Conservation (phyloP, 2,113 vertebrate species). For the Gambusia affinis region DNA sequence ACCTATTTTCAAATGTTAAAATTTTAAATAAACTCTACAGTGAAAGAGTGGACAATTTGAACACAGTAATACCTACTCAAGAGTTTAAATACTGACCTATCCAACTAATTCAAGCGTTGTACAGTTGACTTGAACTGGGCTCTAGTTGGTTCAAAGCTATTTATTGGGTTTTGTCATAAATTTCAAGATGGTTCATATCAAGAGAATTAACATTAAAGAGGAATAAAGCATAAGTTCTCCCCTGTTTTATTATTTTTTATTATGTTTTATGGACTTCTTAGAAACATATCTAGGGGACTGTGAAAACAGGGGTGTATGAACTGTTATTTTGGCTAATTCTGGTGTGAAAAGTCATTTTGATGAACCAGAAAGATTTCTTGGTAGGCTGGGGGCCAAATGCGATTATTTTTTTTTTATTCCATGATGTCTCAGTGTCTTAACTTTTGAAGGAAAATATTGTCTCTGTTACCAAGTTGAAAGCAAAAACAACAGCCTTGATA, state of each 20-base stretch:
- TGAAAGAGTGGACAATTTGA: neutral
- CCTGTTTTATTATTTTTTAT: neutral
- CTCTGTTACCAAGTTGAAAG: slow-evolving; percentile 10
- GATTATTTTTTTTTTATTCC: slow-evolving; percentile 15
- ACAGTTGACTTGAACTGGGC: neutral
- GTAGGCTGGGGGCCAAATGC: slow-evolving; percentile 23
- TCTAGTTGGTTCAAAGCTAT: neutral
- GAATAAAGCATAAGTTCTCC: neutral
- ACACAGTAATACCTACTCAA: neutral
- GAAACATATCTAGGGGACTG: neutral
- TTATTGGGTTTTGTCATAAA: too few relatives aligned
- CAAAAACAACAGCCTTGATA: slow-evolving; percentile 9
- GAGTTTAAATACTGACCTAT: neutral
- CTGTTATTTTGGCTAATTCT: slow-evolving; percentile 9
- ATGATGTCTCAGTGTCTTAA: slow-evolving; percentile 20
- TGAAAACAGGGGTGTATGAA: neutral
- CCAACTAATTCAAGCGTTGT: neutral
- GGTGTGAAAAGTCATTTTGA: slow-evolving; percentile 16
- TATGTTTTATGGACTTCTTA: slow-evolving; percentile 15
- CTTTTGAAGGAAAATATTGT: slow-evolving; percentile 32
- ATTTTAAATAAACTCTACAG: neutral
- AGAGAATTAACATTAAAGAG: neutral
- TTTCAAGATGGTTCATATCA: neutral
- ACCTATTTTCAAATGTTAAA: neutral
- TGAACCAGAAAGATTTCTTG: slow-evolving; percentile 23